Evolutionary conservation across 2,888 invertebrate species (phyloP).

Genomic region (Lochmaea crataegi): DNA sequence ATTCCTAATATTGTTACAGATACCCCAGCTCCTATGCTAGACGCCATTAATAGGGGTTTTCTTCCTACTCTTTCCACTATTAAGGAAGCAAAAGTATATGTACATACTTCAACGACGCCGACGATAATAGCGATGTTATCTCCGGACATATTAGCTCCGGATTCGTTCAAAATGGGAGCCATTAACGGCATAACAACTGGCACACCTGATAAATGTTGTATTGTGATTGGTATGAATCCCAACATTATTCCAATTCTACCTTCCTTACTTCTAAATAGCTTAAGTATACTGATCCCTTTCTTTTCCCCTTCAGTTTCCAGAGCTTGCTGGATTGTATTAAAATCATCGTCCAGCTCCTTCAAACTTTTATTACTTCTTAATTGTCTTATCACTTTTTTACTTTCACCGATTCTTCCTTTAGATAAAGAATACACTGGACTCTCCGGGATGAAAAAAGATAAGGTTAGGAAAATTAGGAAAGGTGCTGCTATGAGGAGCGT

Average conservation of each 20-base stretch:
- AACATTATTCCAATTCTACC: conserved; percentile 7
- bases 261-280: conserved; percentile 6
- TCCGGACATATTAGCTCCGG: conserved; percentile 15
- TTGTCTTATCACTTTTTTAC: conserved; percentile 13
- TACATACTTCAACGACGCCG: neutral
- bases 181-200: conserved; percentile 16
- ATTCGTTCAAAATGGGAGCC: conserved; percentile 23
- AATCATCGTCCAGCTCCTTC: conserved; percentile 18
- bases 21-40: neutral
- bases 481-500: conserved; percentile 17
- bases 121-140: conserved; percentile 22
- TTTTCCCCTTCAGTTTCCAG: conserved; percentile 40
- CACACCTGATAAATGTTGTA: conserved; percentile 22
- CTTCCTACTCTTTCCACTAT: conserved; percentile 20
- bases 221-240: conserved; percentile 5
- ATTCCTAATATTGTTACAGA: neutral
- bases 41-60: conserved; percentile 13
- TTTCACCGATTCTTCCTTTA: conserved; percentile 15
- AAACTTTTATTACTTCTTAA: conserved; percentile 16
- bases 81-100: conserved; percentile 8
- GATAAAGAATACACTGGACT: conserved; percentile 20
- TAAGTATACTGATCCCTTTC: neutral
- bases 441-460: conserved; percentile 13
- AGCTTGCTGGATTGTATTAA: conserved; percentile 9
- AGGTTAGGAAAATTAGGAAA: conserved; percentile 2